Conservation (phyloP, 2,888 invertebrate genomes). For the Drosophila emarginata region DNA sequence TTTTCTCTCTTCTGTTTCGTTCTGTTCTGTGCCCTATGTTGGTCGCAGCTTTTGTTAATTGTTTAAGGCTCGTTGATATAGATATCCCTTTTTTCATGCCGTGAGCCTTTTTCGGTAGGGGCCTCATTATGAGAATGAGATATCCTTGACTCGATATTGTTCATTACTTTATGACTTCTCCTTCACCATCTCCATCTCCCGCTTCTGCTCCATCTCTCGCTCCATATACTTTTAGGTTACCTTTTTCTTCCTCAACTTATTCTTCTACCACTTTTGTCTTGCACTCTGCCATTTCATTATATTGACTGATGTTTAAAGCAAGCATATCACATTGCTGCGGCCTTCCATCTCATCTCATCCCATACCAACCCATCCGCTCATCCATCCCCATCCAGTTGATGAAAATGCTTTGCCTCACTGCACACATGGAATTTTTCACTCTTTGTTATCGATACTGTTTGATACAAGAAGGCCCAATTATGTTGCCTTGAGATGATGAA, state of each 20-base stretch:
- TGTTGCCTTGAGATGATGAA: neutral
- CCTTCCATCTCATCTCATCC: neutral
- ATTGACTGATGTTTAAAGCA: conserved; percentile 20
- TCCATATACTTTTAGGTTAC: too few relatives aligned
- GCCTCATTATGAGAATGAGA: conserved; percentile 38
- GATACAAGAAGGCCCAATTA: conserved; percentile 7
- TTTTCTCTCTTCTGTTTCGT: conserved; percentile 20
- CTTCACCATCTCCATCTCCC: neutral
- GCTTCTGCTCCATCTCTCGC: neutral
- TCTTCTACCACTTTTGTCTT: neutral
- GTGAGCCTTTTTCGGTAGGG: conserved; percentile 15
- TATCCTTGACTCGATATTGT: conserved; percentile 28
- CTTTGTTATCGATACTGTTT: neutral
- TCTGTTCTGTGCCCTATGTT: conserved; percentile 22
- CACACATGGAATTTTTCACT: conserved; percentile 28
- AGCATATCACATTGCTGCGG: conserved; percentile 32
- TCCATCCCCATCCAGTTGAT: neutral
- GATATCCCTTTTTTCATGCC: conserved; percentile 44
- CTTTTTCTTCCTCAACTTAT: neutral
- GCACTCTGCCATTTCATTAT: neutral
- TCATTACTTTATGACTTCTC: conserved; percentile 41
- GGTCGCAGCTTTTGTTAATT: conserved; percentile 66
- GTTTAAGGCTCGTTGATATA: conserved; percentile 62
- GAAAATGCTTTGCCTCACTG: neutral
- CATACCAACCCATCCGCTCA: too few relatives aligned